Conservation (phyloP, 2,113 vertebrate genomes). For the Macrotus californicus region DNA sequence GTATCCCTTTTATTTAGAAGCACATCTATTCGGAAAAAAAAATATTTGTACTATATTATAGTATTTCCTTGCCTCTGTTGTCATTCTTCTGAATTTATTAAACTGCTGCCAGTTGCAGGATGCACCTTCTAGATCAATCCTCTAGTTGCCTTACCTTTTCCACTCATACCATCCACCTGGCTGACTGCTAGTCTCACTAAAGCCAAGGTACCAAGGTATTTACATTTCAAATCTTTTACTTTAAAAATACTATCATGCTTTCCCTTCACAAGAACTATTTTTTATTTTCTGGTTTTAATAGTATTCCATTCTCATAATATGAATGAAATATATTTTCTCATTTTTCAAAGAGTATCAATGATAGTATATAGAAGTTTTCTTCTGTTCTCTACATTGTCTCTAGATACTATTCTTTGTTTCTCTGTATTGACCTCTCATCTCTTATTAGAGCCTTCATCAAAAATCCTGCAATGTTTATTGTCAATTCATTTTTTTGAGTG, state of each 20-base stretch:
- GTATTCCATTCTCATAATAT: neutral
- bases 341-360: neutral
- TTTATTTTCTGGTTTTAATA: neutral
- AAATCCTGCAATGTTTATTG: neutral
- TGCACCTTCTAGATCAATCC: neutral
- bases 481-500: neutral
- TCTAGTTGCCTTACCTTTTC: neutral
- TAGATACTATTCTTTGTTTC: neutral
- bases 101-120: neutral
- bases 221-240: neutral
- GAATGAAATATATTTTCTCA: neutral
- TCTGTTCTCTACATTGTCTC: neutral
- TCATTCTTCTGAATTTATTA: neutral
- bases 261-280: neutral
- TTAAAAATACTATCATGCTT: neutral
- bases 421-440: neutral
- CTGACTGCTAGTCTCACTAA: neutral
- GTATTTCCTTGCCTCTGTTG: neutral
- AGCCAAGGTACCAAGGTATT: neutral
- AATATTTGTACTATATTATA: neutral
- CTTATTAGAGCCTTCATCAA: neutral
- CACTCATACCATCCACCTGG: neutral
- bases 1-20: neutral
- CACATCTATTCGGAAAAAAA: neutral
- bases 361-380: neutral